Base-by-base conservation (phyloP, 1,140 invertebrate species). In the Drosophila sulfurigaster region DNA sequence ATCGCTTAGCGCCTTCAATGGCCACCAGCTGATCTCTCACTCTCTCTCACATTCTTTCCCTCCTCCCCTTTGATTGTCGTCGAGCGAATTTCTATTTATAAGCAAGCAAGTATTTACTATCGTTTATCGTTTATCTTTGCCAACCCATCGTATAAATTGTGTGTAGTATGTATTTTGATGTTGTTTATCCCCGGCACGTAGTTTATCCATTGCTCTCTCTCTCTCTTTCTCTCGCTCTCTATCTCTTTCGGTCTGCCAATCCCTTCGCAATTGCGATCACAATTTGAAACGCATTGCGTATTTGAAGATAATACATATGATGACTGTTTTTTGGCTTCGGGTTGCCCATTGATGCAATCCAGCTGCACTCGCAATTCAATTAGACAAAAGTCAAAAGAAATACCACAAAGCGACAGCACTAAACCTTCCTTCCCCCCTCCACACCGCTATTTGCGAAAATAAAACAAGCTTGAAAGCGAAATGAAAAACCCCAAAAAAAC, bases 1-100 rank as follows among this genome's bases (percentile, higher is more conserved):
- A 87, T 87, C 79, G 79, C 63, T 78, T 87, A 70, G 51, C 83
- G 76, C 83, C 54, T 35, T 8, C 35, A 35, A 20, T 7, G 41
- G 35, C 57, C 57, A 30, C 51, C 49, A 56, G 46, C 63, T 54
- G 63, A 58, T 68, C 20, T 11, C 66, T 13, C 3, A 25, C n/a
- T 28, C 28, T 13, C 28, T n/a, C 1, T 5, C 1, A 5, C 11
- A 52, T n/a, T 20, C 10, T 3, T 25, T 2, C 35, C 16, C 5
- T 10, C 10, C 11, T 10, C 15, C 20, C 20, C 20, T 25, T 25
- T 25, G 20, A 4, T 28, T 41, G 20, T 25, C 20, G 20, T 15
- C 28, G 20, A 7, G 28, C n/a, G 16, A 38, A 30, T 38, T 16
- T 65, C 63, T 65, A 65, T 46, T 56, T 46, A 65, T 65, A 65